Base-by-base conservation (phyloP, 2,113 vertebrate genomes). In the Vimba vimba region DNA sequence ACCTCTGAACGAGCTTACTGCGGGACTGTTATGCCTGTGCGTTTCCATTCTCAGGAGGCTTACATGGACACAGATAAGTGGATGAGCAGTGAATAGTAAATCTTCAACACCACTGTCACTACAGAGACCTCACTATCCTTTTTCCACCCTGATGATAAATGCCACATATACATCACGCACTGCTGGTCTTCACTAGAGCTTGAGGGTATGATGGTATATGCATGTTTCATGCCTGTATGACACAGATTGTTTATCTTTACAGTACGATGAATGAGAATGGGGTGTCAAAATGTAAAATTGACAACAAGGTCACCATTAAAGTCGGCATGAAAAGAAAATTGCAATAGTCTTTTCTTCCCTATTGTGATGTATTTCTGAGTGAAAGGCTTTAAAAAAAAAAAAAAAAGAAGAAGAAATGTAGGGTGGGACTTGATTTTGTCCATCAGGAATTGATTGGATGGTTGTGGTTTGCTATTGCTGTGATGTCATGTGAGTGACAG, bases 41-140 rank as follows among this genome's bases (percentile, higher is more conserved):
- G 71, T 82, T 68, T 82, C 25, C 4, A 5, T 62, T 84, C 81
- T 85, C 75, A 66, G 45, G 76, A 86, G 68, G 81, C 82, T 81
- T 84, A 81, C 73, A 60, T 36, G 79, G 86, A 83, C 86, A 87
- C 36, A 87, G 68, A 85, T 86, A 85, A 86, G 88, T 79, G 68
- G 84, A 89, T 83, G 73, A 83, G 81, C 84, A 13, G 12, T 33
- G n/a, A 21, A 83, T 71, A 79, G 81, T 79, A 76, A 68, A 9
- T 39, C 74, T 79, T 13, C 33, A 79, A 74, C 47, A 84, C 25
- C 12, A 74, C 21, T 2, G 77, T 27, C 36, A n/a, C 25, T 60
- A 33, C 19, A 57, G 74, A 66, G 45, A 43, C 59, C 23, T 69
- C 21, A 36, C 60, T 64, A 81, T 81, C 36, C 79, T 64, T 52